Evolutionary conservation across 2,113 vertebrate species (phyloP).

Genomic region (Elephas maximus): DNA sequence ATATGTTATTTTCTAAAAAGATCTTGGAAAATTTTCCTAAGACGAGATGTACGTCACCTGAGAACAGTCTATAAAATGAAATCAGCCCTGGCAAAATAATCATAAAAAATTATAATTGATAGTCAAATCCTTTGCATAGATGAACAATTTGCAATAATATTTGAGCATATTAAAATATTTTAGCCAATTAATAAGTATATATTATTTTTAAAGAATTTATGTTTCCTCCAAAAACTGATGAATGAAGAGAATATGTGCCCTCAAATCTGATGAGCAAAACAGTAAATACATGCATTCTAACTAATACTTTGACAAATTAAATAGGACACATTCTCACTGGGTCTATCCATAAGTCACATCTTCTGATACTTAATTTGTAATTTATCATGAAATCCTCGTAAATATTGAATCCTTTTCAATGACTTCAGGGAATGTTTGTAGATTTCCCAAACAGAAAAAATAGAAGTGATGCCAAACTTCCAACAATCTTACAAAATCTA

Average conservation of each 20-base stretch:
- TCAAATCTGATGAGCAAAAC: neutral
- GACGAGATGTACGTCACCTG: neutral
- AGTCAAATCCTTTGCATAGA: neutral
- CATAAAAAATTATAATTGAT: neutral
- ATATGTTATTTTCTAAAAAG: neutral
- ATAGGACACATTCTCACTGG: neutral
- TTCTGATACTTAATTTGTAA: slow-evolving; percentile 14
- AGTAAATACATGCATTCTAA: neutral
- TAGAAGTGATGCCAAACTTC: neutral
- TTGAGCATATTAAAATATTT: neutral
- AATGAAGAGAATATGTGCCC: neutral
- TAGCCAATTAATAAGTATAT: neutral
- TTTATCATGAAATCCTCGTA: neutral
- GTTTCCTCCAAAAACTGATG: neutral
- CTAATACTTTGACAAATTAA: neutral
- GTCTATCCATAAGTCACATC: neutral
- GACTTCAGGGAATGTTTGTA: neutral
- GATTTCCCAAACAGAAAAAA: neutral
- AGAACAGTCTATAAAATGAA: neutral
- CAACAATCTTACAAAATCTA: neutral
- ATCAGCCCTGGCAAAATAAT: neutral
- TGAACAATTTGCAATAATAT: neutral
- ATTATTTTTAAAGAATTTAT: neutral
- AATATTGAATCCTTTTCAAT: neutral
- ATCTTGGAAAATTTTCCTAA: neutral